These are phyloP conservation scores for Ischnura elegans DNA, from an alignment of 2,888 invertebrate genomes.

Conservation along the genomic window DNA sequence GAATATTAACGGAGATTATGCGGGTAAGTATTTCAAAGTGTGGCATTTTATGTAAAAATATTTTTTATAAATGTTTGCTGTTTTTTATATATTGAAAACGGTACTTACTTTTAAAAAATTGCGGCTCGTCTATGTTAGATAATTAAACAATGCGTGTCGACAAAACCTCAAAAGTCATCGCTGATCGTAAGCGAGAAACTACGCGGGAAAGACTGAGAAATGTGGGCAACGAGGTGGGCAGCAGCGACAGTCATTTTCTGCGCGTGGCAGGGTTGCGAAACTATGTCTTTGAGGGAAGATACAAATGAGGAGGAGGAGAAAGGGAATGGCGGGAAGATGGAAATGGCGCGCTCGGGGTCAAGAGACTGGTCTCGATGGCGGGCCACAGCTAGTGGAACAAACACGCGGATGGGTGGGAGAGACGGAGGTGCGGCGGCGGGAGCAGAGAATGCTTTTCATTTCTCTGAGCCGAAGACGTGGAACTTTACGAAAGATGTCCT, in stretches of 20 bases:
- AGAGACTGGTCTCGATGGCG: constrained; percentile 11
- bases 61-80: too few relatives aligned
- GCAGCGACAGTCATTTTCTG: not conserved
- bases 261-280: constrained; percentile 12
- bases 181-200: not conserved
- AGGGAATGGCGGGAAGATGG: not conserved
- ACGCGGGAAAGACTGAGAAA: not conserved
- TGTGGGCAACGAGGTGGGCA: not conserved
- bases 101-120: too few relatives aligned
- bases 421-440: not conserved
- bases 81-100: too few relatives aligned
- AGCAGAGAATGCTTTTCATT: too few relatives aligned
- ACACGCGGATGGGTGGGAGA: not conserved
- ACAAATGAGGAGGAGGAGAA: constrained; percentile 12
- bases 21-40: too few relatives aligned
- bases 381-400: not conserved
- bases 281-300: constrained; percentile 31
- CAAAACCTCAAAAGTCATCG: not conserved
- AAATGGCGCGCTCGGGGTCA: constrained; percentile 29
- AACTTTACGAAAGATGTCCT: too few relatives aligned
- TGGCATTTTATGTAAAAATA: too few relatives aligned
- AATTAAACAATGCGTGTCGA: not conserved
- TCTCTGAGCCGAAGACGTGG: too few relatives aligned
- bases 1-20: too few relatives aligned
- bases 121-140: too few relatives aligned